Evolutionary conservation across 2,888 invertebrate species (phyloP).

Genomic region (Punctoribates punctum): DNA sequence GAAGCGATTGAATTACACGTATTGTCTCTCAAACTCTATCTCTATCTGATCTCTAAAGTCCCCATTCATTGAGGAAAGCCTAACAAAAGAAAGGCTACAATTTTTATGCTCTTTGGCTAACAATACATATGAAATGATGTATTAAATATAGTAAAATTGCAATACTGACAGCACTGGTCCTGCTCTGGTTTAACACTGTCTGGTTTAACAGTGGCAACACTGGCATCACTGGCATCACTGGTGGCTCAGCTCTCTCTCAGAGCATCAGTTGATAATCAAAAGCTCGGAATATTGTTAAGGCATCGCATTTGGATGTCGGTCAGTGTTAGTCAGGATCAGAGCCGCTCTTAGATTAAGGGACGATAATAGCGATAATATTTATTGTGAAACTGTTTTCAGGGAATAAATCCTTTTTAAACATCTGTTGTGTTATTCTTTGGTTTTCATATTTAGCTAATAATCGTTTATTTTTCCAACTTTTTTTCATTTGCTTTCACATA

Average conservation of each 20-base stretch:
- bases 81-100: slow-evolving; percentile 13
- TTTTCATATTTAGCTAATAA: slow-evolving; percentile 8
- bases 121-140: slow-evolving; percentile 34
- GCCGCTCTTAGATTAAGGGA: slow-evolving; percentile 26
- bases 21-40: slow-evolving; percentile 32
- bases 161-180: slow-evolving; percentile 14
- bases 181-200: not conserved
- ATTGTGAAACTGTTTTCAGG: slow-evolving; percentile 12
- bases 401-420: slow-evolving; percentile 27
- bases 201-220: no score
- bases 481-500: not conserved
- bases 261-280: not conserved
- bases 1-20: slow-evolving; percentile 32
- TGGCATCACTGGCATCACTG: not conserved
- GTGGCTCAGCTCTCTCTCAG: not conserved
- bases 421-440: slow-evolving; percentile 7
- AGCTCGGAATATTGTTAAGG: not conserved
- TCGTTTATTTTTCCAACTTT: slow-evolving; percentile 7
- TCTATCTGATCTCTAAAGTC: slow-evolving; percentile 35
- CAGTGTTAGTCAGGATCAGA: slow-evolving; percentile 9
- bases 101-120: slow-evolving; percentile 31
- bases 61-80: slow-evolving; percentile 31
- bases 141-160: slow-evolving; percentile 33
- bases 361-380: slow-evolving; percentile 35
- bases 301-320: slow-evolving; percentile 13